These are phyloP conservation scores for Eledona agricola DNA, from an alignment of 2,888 invertebrate genomes.

Conservation along the genomic window DNA sequence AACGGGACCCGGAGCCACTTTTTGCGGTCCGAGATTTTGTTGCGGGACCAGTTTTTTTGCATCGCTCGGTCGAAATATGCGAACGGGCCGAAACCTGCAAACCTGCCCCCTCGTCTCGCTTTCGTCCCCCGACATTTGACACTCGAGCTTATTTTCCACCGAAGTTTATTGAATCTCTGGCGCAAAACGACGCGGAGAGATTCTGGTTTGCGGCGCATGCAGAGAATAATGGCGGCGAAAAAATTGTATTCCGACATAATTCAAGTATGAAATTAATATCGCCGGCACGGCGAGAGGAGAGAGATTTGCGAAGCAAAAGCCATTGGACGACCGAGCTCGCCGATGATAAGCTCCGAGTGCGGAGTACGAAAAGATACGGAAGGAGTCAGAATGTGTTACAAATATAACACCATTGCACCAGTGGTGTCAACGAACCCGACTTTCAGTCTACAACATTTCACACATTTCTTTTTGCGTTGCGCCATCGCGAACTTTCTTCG, in stretches of 20 bases:
- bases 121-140: too few relatives aligned
- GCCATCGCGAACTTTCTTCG: slow-evolving; percentile 59
- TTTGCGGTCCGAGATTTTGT: slow-evolving; percentile 33
- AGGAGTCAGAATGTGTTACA: slow-evolving; percentile 47
- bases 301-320: too few relatives aligned
- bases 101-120: too few relatives aligned
- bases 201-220: background rate
- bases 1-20: slow-evolving; percentile 35
- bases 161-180: slow-evolving; percentile 18
- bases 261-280: slow-evolving; percentile 12
- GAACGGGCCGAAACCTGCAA: slow-evolving; percentile 25
- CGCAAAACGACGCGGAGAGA: slow-evolving; percentile 3
- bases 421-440: slow-evolving; percentile 59
- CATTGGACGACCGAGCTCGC: too few relatives aligned
- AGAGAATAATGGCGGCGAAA: slow-evolving; percentile 3
- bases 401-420: slow-evolving; percentile 50
- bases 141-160: too few relatives aligned
- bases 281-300: background rate
- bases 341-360: too few relatives aligned
- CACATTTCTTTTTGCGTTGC: slow-evolving; percentile 66
- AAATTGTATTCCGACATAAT: slow-evolving; percentile 5
- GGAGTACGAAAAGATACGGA: slow-evolving; percentile 36
- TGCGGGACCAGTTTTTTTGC: slow-evolving; percentile 36
- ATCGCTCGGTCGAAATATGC: slow-evolving; percentile 27
- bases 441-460: slow-evolving; percentile 64